A percentile compares a stretch with the other conserved stretches of the same genome.
Evolutionary conservation across 2,797 vertebrate species (phyloP).

Genomic region (Hippopotamyrus pictus): DNA sequence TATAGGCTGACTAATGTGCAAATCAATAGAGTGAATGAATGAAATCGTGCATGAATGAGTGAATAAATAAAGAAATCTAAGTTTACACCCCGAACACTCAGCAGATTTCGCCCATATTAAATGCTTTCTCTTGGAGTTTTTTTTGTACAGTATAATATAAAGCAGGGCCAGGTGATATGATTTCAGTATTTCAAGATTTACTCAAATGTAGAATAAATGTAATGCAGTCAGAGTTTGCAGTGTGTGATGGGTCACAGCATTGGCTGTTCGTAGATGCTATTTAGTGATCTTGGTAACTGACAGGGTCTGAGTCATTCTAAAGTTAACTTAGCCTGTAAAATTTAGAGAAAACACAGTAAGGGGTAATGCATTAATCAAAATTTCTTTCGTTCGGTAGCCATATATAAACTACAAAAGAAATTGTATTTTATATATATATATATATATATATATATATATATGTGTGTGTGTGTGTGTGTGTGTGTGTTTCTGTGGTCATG

Average conservation of each 20-base stretch:
- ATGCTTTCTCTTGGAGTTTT: background rate
- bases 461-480: too few species aligned
- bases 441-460: background rate
- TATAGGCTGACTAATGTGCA: background rate
- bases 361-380: background rate
- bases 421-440: background rate
- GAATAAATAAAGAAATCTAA: background rate
- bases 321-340: background rate
- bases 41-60: background rate
- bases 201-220: background rate
- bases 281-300: background rate
- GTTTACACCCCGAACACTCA: background rate
- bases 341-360: background rate
- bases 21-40: conserved; percentile 4
- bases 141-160: background rate
- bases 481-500: background rate
- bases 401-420: background rate
- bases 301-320: background rate
- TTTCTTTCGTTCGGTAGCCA: background rate
- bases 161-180: background rate
- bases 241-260: background rate
- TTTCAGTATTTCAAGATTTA: background rate
- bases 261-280: background rate
- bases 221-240: background rate
- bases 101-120: background rate